Evolutionary conservation across 2,888 invertebrate genomes (phyloP), one percentile per base, ranked within the genome.

Genomic region (Diarsia brunnea): DNA sequence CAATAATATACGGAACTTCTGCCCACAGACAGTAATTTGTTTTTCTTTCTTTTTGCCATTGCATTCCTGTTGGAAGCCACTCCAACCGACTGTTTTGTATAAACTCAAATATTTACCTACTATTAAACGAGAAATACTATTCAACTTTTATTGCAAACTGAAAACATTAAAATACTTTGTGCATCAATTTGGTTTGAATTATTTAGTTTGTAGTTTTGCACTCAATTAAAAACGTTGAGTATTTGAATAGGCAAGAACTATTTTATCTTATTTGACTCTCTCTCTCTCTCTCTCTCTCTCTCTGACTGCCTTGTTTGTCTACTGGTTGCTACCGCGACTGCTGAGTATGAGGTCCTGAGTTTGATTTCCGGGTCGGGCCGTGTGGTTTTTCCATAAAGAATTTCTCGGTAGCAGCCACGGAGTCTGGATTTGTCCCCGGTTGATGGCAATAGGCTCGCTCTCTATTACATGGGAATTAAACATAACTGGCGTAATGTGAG

Each of bases 71-170:
- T 73, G 64, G 61, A 24, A 65, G 12, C 65, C 73, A 69, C 63
- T 77, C 38, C 21, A 27, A 14, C 61, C 7, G 65, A 60, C 73
- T 73, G 76, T 81, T n/a, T 80, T 75, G 76, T 84, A 69, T 73
- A 75, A 82, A 66, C 47, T 53, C n/a, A 10, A 19, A 38, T 47
- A 19, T 79, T 45, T 70, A n/a, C n/a, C n/a, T n/a, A 70, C 45
- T 79, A 53, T 53, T 65, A 60, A 45, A 64, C 53, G 24, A 27
- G 79, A 70, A 63, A 79, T 64, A 53, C 58, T 64, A 70, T 49
- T 27, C 49, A 79, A 73, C 16, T 83, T 73, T 61, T 19, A 73
- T 68, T 60, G 31, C 24, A 14, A 66, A 61, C 43, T 61, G 14
- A 53, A 72, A 65, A 38, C 53, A 12, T 38, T 61, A 43, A 53